These are phyloP conservation scores for Eubasilissa regina DNA, from an alignment of 1,140 invertebrate species.

Conservation along the genomic window DNA sequence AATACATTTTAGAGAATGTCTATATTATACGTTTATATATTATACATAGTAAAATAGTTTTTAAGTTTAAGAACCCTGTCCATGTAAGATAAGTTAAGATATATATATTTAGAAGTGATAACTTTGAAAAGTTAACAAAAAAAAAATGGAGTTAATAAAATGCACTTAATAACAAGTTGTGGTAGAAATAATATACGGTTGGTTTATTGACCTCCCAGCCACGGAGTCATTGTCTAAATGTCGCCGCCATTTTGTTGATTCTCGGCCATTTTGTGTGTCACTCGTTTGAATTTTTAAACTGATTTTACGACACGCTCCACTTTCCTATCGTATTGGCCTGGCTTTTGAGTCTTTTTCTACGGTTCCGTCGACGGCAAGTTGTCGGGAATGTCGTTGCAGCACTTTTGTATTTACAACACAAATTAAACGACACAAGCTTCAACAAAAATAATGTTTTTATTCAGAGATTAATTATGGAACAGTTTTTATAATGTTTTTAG, in stretches of 20 bases:
- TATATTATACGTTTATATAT: conserved; percentile 50
- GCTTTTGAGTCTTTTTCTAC: too few species aligned
- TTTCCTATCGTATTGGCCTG: too few species aligned
- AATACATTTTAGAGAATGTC: conserved; percentile 46
- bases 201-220: conserved; percentile 53
- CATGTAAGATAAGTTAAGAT: conserved; percentile 58
- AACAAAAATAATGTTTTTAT: too few species aligned
- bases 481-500: neutral
- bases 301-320: too few species aligned
- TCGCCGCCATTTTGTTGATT: conserved; percentile 35
- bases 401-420: too few species aligned
- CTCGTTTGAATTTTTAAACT: too few species aligned
- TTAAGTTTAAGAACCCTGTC: conserved; percentile 60
- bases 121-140: conserved; percentile 45
- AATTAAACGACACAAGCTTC: too few species aligned
- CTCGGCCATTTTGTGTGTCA: too few species aligned
- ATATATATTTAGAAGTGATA: conserved; percentile 49
- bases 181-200: conserved; percentile 38
- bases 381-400: too few species aligned
- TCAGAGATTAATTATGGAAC: too few species aligned
- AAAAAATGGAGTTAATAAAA: conserved; percentile 47
- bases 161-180: conserved; percentile 50
- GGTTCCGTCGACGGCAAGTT: too few species aligned
- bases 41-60: conserved; percentile 52
- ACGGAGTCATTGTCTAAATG: conserved; percentile 2